Percentiles rank a stretch among this genome's conserved stretches.
Conservation (phyloP, 2,113 vertebrate genomes). For the Gobiocypris rarus region DNA sequence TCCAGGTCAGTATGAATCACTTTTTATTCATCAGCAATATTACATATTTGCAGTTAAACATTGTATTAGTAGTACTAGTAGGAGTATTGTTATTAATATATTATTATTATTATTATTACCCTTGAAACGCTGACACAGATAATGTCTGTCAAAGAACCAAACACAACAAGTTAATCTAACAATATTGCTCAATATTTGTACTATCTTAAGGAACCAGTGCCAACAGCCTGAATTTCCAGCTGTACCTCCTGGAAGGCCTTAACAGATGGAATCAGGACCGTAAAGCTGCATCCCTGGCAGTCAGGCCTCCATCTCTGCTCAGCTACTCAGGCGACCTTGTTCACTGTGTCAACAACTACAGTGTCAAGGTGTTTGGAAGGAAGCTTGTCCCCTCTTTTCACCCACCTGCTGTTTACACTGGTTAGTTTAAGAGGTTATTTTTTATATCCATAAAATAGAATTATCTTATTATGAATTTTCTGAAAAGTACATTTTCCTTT, state of each 20-base stretch:
- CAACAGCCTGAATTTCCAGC: constrained; percentile 30
- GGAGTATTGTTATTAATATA: neutral
- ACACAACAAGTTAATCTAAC: neutral
- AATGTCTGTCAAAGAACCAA: neutral
- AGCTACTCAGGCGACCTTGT: neutral
- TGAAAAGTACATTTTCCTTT: neutral
- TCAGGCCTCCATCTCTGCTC: neutral
- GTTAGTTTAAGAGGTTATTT: neutral
- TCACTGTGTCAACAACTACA: neutral
- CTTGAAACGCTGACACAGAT: neutral
- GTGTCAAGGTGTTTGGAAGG: neutral
- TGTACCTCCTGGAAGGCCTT: constrained; percentile 42
- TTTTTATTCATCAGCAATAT: too few species aligned
- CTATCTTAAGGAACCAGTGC: neutral
- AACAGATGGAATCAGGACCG: constrained; percentile 42
- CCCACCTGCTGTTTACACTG: neutral
- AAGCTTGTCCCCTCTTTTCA: neutral
- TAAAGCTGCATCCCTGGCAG: neutral
- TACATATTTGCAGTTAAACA: too few species aligned
- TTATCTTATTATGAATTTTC: neutral
- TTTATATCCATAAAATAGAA: neutral
- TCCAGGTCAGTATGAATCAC: too few species aligned
- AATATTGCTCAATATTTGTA: neutral
- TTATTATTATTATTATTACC: neutral
- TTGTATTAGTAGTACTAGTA: neutral